Conservation (phyloP, 2,113 vertebrate genomes). For the Prionailurus bengalensis region DNA sequence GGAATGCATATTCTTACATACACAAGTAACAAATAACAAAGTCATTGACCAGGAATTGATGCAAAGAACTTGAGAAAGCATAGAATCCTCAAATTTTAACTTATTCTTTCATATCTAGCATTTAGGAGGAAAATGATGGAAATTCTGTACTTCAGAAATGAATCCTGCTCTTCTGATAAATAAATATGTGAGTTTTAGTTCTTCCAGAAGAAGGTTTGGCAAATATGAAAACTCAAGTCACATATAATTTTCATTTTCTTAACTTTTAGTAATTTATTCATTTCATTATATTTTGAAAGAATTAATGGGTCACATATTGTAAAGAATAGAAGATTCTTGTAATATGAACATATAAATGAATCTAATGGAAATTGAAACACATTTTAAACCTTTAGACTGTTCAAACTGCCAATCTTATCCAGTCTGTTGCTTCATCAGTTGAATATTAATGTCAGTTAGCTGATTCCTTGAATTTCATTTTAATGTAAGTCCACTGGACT, state of each 20-base stretch:
- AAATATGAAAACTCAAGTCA: constrained; percentile 23
- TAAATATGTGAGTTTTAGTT: neutral
- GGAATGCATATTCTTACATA: neutral
- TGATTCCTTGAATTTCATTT: constrained; percentile 36
- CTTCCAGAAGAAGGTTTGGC: neutral
- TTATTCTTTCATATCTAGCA: neutral
- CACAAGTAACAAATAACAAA: neutral
- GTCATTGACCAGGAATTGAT: neutral
- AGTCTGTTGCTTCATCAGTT: neutral
- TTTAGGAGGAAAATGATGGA: neutral
- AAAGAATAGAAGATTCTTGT: neutral
- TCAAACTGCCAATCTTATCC: neutral
- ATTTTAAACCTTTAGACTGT: constrained; percentile 46
- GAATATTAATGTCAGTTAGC: neutral
- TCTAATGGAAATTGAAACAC: neutral
- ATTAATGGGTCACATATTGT: neutral
- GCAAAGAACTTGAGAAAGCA: neutral
- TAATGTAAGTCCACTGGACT: neutral
- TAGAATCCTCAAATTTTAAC: neutral
- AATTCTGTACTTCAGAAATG: neutral
- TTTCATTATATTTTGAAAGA: constrained; percentile 22
- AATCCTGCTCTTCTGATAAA: neutral
- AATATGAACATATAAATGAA: neutral
- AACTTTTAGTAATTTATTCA: neutral
- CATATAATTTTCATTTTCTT: neutral